Percentiles rank a stretch among this genome's conserved stretches.
phyloP scores from a whole-genome alignment of 1,140 invertebrate species.

The Drosophila sucinea region DNA sequence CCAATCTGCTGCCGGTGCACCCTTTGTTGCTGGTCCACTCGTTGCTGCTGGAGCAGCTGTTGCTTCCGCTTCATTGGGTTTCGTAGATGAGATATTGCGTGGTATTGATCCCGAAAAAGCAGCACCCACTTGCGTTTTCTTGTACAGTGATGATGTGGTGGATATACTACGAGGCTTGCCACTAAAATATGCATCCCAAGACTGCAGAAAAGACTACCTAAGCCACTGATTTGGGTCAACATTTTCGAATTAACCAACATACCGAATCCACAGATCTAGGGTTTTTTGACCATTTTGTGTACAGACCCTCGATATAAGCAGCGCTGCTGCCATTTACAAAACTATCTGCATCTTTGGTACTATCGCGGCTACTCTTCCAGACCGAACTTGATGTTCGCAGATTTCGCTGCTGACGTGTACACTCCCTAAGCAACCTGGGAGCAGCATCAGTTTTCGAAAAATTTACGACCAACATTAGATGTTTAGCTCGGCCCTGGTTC shows the following conservation, averaged over 20 bases:
- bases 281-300: constrained; percentile 43
- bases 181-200: constrained; percentile 50
- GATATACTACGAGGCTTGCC: constrained; percentile 17
- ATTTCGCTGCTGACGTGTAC: background rate
- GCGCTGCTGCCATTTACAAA: constrained; percentile 46
- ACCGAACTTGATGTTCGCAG: background rate
- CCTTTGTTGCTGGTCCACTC: constrained; percentile 17
- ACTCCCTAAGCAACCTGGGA: background rate
- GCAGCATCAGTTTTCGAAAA: background rate
- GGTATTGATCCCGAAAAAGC: background rate
- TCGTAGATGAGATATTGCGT: constrained; percentile 4
- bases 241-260: background rate
- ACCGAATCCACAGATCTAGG: constrained; percentile 48
- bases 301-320: constrained; percentile 48
- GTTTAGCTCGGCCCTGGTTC: constrained; percentile 1
- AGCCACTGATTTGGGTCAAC: background rate
- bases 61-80: constrained; percentile 2
- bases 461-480: constrained; percentile 7
- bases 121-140: background rate
- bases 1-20: constrained; percentile 85
- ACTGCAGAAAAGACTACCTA: background rate
- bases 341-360: constrained; percentile 23
- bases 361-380: background rate
- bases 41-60: background rate
- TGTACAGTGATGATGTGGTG: background rate